Evolutionary conservation across 2,888 invertebrate genomes (phyloP).

Genomic region (Deilephila elpenor): DNA sequence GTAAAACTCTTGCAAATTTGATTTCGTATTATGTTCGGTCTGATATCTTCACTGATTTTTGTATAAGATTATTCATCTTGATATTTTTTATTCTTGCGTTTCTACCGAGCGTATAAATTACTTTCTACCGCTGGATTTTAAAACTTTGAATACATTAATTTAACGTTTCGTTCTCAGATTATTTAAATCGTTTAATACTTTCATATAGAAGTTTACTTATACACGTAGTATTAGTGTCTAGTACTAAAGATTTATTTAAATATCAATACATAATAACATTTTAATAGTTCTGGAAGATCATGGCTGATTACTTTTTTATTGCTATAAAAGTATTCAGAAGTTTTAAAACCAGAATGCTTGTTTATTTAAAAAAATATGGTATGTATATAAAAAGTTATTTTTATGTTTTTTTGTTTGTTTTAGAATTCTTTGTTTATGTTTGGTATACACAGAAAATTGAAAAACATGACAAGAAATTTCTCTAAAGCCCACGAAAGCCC

Average conservation of each 20-base stretch:
- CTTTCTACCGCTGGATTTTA: background rate
- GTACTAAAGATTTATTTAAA: background rate
- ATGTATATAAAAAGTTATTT: no score
- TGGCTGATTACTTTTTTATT: no score
- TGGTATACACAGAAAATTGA: no score
- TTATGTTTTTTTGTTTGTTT: no score
- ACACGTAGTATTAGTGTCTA: background rate
- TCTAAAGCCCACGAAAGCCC: no score
- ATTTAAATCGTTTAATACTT: background rate
- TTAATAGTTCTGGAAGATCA: no score
- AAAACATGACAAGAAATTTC: no score
- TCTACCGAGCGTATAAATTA: constrained; percentile 10
- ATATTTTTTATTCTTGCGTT: constrained; percentile 1
- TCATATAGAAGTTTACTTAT: background rate
- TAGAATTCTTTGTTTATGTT: no score
- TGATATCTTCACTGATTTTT: constrained; percentile 10
- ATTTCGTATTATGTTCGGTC: constrained; percentile 11
- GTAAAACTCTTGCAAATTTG: background rate
- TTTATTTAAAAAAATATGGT: no score
- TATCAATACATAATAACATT: no score
- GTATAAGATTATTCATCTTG: background rate
- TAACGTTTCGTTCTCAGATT: background rate
- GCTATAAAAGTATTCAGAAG: no score
- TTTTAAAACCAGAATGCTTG: no score
- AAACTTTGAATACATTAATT: constrained; percentile 2